Conservation (phyloP, 2,113 vertebrate genomes). For the Rostratula benghalensis region DNA sequence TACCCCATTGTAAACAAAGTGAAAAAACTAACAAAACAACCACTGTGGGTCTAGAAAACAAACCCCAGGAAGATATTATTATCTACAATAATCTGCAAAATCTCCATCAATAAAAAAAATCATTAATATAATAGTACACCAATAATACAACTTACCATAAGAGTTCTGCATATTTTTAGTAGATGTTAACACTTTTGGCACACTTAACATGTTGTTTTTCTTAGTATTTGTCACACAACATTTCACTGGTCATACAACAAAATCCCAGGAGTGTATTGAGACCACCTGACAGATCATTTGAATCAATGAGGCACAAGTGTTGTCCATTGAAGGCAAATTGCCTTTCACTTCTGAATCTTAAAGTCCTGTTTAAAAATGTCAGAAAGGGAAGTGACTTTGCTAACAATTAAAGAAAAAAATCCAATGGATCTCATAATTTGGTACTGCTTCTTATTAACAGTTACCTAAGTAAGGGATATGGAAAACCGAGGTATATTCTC, state of each 20-base stretch:
- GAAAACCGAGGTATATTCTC: neutral
- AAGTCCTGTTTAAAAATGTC: neutral
- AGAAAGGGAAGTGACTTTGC: neutral
- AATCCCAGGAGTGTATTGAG: neutral
- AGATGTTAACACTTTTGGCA: neutral
- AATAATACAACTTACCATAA: neutral
- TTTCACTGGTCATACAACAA: neutral
- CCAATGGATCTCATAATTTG: neutral
- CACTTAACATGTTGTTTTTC: neutral
- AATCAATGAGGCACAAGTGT: neutral
- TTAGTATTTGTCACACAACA: neutral
- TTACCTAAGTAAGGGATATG: neutral
- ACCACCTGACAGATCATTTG: neutral
- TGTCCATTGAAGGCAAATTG: neutral
- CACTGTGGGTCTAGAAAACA: neutral
- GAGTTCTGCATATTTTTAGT: neutral
- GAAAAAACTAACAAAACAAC: neutral
- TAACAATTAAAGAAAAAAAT: neutral
- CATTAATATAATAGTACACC: neutral
- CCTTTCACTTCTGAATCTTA: neutral
- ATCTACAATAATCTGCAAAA: neutral
- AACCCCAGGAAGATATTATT: neutral
- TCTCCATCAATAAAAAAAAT: neutral
- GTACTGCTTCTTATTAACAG: neutral
- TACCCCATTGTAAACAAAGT: neutral